A percentile compares a stretch with the other conserved stretches of the same genome.
These are phyloP conservation scores for Limanda limanda DNA, from an alignment of 2,113 vertebrate genomes.

Conservation along the genomic window DNA sequence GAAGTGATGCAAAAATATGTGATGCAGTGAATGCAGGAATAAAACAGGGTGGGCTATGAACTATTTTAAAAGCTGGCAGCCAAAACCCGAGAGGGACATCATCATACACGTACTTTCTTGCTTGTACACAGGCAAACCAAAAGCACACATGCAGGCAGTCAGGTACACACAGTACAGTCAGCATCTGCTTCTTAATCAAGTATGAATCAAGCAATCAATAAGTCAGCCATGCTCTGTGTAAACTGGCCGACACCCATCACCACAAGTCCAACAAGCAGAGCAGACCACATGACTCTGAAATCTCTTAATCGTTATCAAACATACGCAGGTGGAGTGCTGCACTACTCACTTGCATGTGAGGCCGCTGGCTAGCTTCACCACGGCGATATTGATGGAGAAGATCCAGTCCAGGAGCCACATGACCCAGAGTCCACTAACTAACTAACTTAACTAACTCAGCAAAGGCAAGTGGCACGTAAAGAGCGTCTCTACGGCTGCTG, in stretches of 20 bases:
- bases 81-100: not conserved
- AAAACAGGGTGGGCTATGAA: not conserved
- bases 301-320: not conserved
- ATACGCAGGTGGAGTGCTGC: slow-evolving; percentile 2
- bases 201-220: slow-evolving; percentile 64
- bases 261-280: slow-evolving; percentile 15
- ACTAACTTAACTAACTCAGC: not conserved
- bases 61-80: slow-evolving; percentile 10
- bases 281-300: not conserved
- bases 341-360: slow-evolving; percentile 81
- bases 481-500: not conserved
- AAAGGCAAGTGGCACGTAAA: not conserved
- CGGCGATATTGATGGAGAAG: slow-evolving; percentile 80
- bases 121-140: slow-evolving; percentile 6
- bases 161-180: slow-evolving; percentile 14
- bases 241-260: not conserved
- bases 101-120: not conserved
- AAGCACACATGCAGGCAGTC: slow-evolving; percentile 16
- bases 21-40: not conserved
- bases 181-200: slow-evolving; percentile 59
- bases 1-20: not conserved
- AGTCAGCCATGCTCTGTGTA: slow-evolving; percentile 38
- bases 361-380: slow-evolving; percentile 82
- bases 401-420: slow-evolving; percentile 87
- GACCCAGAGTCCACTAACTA: slow-evolving; percentile 33